Conservation (phyloP, 2,113 vertebrate genomes). For the Rhabdornis inornatus region DNA sequence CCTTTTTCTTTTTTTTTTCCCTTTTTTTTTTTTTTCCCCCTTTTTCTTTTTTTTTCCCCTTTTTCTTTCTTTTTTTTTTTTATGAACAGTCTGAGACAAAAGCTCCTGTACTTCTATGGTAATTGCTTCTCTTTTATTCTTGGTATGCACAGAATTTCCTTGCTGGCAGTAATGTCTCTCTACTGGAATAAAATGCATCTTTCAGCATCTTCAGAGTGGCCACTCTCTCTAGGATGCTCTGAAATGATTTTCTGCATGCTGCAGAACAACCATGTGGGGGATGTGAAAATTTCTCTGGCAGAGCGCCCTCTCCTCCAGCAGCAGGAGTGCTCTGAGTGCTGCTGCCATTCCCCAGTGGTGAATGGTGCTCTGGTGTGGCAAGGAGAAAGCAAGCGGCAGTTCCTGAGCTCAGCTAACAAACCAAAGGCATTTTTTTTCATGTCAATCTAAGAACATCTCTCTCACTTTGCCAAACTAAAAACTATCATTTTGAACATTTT, state of each 20-base stretch:
- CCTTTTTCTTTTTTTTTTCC: no score
- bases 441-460: background rate
- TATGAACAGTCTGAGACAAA: background rate
- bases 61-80: background rate
- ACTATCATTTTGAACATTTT: background rate
- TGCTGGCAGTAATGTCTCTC: background rate
- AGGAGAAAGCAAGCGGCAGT: background rate
- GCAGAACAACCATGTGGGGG: background rate
- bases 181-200: background rate
- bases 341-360: background rate
- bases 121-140: background rate
- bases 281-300: background rate
- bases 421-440: background rate
- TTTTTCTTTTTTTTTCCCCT: background rate
- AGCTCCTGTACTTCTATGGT: background rate
- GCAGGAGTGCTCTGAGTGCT: background rate
- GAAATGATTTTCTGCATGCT: background rate
- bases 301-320: background rate
- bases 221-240: background rate
- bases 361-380: background rate
- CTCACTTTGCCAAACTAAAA: background rate
- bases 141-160: background rate
- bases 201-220: background rate
- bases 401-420: background rate
- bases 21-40: no score